phyloP scores from a whole-genome alignment of 2,113 vertebrate species.

The Lutjanus erythropterus region DNA sequence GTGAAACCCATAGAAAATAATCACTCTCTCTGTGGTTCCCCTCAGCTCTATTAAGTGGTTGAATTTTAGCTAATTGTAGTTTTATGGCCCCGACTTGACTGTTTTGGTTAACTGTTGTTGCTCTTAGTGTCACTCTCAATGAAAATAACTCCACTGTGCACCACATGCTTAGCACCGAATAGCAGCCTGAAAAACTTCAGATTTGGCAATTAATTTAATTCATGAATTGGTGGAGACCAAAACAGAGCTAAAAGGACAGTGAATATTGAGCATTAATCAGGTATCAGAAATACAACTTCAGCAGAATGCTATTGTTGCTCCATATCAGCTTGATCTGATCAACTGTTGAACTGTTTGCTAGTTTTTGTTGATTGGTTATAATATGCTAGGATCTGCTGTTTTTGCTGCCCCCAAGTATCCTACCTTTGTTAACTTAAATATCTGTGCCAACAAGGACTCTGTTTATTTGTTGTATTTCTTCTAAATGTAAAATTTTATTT shows the following conservation, averaged over 20 bases:
- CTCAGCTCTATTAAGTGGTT: too few species aligned
- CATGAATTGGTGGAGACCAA: neutral
- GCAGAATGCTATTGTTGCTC: neutral
- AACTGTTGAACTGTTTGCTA: neutral
- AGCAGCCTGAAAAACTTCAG: neutral
- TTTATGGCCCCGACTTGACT: neutral
- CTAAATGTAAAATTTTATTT: too few species aligned
- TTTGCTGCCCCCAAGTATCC: too few species aligned
- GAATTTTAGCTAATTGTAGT: neutral
- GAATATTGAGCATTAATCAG: neutral
- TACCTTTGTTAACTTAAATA: too few species aligned
- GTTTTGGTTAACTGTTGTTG: neutral
- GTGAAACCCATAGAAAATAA: neutral
- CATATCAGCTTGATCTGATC: neutral
- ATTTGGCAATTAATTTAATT: neutral
- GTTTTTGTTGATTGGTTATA: neutral
- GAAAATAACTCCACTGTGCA: neutral
- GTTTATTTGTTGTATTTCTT: too few species aligned
- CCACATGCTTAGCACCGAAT: neutral
- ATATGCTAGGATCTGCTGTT: too few species aligned
- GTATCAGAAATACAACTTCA: neutral
- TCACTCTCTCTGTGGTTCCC: neutral
- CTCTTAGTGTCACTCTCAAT: too few species aligned
- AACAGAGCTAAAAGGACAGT: neutral
- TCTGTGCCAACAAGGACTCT: too few species aligned